Percentiles rank a stretch among this genome's conserved stretches.
Conservation (phyloP, 2,888 invertebrate genomes). For the Noctua janthina region DNA sequence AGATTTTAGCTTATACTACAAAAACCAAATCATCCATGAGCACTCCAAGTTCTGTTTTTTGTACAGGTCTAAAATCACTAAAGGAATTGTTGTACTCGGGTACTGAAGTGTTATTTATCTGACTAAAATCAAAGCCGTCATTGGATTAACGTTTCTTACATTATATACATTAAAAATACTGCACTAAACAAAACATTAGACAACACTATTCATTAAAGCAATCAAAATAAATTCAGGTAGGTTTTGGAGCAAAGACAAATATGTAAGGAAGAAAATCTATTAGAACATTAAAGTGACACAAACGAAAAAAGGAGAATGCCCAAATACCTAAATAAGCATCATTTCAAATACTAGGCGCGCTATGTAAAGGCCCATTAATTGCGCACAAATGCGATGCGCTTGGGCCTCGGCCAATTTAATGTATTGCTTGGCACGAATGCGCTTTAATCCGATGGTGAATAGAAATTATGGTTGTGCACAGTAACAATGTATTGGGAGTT, state of each 20-base stretch:
- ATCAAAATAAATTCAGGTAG: conserved; percentile 4
- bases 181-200: background rate
- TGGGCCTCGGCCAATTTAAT: conserved; percentile 87
- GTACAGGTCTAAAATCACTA: background rate
- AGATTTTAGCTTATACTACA: background rate
- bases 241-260: background rate
- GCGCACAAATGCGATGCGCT: conserved; percentile 82
- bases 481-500: conserved; percentile 61
- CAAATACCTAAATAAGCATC: conserved; percentile 62
- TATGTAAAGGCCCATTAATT: conserved; percentile 84
- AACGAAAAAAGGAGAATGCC: conserved; percentile 33
- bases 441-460: conserved; percentile 82
- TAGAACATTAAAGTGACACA: conserved; percentile 19
- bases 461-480: conserved; percentile 78
- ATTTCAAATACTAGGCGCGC: conserved; percentile 72
- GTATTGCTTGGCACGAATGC: conserved; percentile 85
- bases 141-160: background rate
- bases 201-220: background rate
- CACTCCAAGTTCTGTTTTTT: background rate
- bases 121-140: background rate
- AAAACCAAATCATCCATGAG: background rate
- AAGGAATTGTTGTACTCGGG: background rate
- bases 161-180: too few species aligned
- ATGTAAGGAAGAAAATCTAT: conserved; percentile 7
- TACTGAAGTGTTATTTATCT: background rate